These are phyloP conservation scores for Leptodactylus fallax DNA, from an alignment of 2,797 vertebrate genomes.

Conservation along the genomic window DNA sequence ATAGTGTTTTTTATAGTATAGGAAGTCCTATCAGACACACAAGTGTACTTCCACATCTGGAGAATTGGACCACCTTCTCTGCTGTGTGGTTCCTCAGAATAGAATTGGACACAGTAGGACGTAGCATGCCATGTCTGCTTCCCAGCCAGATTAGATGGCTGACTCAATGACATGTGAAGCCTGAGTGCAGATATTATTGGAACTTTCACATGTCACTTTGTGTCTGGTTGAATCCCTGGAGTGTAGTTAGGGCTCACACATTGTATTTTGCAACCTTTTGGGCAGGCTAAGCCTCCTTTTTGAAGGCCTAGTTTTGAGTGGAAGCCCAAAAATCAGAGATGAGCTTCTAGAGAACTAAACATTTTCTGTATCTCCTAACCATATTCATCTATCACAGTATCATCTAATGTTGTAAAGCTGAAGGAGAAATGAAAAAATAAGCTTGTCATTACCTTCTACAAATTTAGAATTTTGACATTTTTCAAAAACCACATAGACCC, in stretches of 20 bases:
- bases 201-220: background rate
- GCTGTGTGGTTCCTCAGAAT: background rate
- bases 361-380: background rate
- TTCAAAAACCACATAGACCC: background rate
- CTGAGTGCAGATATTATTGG: background rate
- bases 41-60: background rate
- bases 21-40: background rate
- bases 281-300: background rate
- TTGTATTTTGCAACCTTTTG: background rate
- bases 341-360: background rate
- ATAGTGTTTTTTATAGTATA: background rate
- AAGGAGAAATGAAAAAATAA: background rate
- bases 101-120: background rate
- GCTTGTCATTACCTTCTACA: background rate
- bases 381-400: no score
- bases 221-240: background rate
- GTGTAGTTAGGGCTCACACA: background rate
- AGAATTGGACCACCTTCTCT: background rate
- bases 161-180: slow-evolving; percentile 2
- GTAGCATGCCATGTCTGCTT: background rate
- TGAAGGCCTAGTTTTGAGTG: background rate
- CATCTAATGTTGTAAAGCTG: background rate
- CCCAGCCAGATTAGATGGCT: slow-evolving; percentile 3
- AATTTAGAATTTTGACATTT: background rate
- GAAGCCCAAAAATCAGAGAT: background rate